Conservation (phyloP, 2,888 invertebrate genomes). For the Philopedon plagiatum region DNA sequence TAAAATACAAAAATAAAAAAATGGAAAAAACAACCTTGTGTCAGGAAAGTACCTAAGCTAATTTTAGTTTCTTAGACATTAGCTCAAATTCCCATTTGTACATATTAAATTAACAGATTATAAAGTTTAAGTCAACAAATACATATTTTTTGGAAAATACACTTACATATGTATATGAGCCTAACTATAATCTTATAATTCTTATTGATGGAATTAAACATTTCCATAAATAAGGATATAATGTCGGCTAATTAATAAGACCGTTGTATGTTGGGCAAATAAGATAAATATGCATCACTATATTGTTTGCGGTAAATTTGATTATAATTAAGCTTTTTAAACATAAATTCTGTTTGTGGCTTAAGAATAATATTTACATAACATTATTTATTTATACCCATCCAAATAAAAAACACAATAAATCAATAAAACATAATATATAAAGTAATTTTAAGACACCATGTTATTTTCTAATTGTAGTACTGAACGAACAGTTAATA, state of each 20-base stretch:
- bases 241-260: not conserved
- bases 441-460: not conserved
- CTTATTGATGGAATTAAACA: too few species aligned
- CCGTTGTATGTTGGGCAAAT: not conserved
- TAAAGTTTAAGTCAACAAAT: too few species aligned
- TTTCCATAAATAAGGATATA: not conserved
- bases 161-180: too few species aligned
- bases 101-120: too few species aligned
- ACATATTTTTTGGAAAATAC: too few species aligned
- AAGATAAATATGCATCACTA: not conserved
- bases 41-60: too few species aligned
- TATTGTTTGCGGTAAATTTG: not conserved
- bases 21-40: too few species aligned
- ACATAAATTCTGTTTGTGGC: not conserved
- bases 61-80: too few species aligned
- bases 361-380: not conserved
- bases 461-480: not conserved
- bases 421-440: not conserved
- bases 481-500: slow-evolving; percentile 7
- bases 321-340: not conserved
- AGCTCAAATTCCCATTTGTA: too few species aligned
- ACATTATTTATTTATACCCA: slow-evolving; percentile 1
- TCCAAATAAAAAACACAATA: not conserved
- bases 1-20: too few species aligned
- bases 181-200: too few species aligned